Base-by-base conservation (phyloP, 2,113 vertebrate species). In the Chaetorhynchus papuensis region DNA sequence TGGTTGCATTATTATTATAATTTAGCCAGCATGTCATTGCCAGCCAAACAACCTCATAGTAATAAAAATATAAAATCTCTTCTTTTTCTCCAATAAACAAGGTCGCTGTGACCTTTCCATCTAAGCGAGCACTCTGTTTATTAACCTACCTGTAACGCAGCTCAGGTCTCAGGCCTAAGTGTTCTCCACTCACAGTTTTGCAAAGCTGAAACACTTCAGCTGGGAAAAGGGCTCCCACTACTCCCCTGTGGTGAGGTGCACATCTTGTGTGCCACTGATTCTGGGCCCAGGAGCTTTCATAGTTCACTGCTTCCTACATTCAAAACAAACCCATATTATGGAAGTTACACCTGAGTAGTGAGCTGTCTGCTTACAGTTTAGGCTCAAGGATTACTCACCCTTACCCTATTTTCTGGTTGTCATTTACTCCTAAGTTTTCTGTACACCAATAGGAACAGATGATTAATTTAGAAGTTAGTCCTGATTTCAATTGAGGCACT, bases 91-190 rank as follows among this genome's bases (percentile, higher is more conserved):
- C 45, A 45, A 16, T 53, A 53, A 61, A 61, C 33, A 78, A 61
- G 23, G 39, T 78, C 54, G 78, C 23, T 53, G 23, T 39, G 47
- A 45, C 39, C n/a, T 87, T 53, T 45, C 28, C 47, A 39, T 45
- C 23, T 53, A 28, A n/a, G 19, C 0, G 0, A 78, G n/a, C 1
- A 1, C 33, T 87, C 39, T 28, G 3, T 68, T 31, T 33, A 27
- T 69, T 45, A 61, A 45, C 8, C 47, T 53, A 39, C 28, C 47
- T 39, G 15, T 45, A 59, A n/a, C n/a, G 8, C 19, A 37, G 19
- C 8, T 39, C 84, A 39, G 22, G 27, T 60, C 39, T 39, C 64
- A 33, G 18, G 45, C 18, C 22, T 33, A 23, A 52, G 12, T 23
- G 8, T 60, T 77, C 33, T 44, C 27, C 18, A 52, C 15, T 77